Evolutionary conservation across 2,888 invertebrate species (phyloP).

Genomic region (Ischnura elegans): DNA sequence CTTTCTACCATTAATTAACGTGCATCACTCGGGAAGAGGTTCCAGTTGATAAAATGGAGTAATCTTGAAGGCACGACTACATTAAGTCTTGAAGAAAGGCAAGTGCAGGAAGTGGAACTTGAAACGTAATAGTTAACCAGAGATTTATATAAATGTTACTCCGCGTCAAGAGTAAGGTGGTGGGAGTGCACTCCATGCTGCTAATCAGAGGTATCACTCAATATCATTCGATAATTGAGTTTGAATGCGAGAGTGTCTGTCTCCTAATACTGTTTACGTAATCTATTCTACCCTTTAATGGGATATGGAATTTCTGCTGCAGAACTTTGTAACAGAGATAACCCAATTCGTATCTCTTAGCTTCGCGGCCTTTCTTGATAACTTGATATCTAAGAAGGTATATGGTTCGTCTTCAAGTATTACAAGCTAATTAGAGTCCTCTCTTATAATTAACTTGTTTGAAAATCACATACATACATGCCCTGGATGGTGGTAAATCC

Average conservation of each 20-base stretch:
- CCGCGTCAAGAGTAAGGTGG: not conserved
- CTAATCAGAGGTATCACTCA: not conserved
- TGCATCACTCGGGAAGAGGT: not conserved
- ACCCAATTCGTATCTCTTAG: too few relatives aligned
- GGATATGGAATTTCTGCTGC: too few relatives aligned
- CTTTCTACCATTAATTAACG: slow-evolving; percentile 54
- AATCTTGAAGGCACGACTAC: too few relatives aligned
- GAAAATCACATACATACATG: too few relatives aligned
- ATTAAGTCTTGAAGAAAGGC: not conserved
- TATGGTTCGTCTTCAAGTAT: too few relatives aligned
- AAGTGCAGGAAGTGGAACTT: not conserved
- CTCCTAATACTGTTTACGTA: not conserved
- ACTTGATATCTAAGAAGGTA: too few relatives aligned
- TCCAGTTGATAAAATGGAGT: not conserved
- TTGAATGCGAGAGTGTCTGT: not conserved
- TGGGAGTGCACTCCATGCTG: not conserved
- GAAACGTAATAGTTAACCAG: not conserved
- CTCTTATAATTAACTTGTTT: too few relatives aligned
- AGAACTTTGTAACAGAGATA: too few relatives aligned
- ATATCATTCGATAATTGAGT: not conserved
- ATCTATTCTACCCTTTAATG: too few relatives aligned
- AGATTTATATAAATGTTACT: not conserved
- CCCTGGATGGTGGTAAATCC: too few relatives aligned
- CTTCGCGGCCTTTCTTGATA: too few relatives aligned
- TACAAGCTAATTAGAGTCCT: too few relatives aligned